Evolutionary conservation across 2,888 invertebrate species (phyloP), one percentile per base, ranked within the genome.

Genomic region (Pyrrhia umbra): DNA sequence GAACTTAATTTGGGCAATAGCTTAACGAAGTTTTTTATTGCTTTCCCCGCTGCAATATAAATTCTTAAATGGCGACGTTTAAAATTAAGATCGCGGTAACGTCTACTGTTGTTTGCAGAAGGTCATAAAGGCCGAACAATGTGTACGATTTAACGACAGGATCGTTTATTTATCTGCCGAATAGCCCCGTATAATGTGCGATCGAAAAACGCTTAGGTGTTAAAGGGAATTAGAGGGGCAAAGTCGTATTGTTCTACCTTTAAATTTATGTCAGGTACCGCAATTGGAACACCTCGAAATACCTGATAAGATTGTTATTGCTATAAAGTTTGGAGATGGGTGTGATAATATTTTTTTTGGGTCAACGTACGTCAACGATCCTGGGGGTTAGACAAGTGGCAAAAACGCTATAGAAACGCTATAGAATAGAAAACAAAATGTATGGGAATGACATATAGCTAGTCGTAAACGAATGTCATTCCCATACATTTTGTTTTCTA

Each of bases 121-220:
- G 76, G 79, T 80, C 80, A 80, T 84, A 82, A 84, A 84, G 79
- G 57, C 67, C 64, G 67, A 75, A 77, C 76, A 81, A 77, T 77
- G 79, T 77, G 81, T 73, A 71, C 58, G 72, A 81, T 83, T 83
- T 79, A 80, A 80, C 50, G 75, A 66, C 21, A 60, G 68, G 56
- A 60, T 61, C 81, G 75, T 83, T 83, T 85, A 85, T 87, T 85
- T 85, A 85, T 84, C 76, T 79, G 68, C 62, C 70, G 63, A 82
- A 80, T 83, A 68, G 74, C 72, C 73, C 60, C 58, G 75, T 81
- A 65, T 83, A 86, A 86, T 82, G 82, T 78, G 75, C 83, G 82
- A 85, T 85, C 81, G 84, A 87, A 87, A 86, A 86, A 85, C 85
- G 84, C 82, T 86, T 86, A 84, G 80, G 83, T 85, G 86, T 85